Percentiles rank a stretch among this genome's conserved stretches.
Conservation (phyloP, 2,888 invertebrate species). For the Ellobium chinense region DNA sequence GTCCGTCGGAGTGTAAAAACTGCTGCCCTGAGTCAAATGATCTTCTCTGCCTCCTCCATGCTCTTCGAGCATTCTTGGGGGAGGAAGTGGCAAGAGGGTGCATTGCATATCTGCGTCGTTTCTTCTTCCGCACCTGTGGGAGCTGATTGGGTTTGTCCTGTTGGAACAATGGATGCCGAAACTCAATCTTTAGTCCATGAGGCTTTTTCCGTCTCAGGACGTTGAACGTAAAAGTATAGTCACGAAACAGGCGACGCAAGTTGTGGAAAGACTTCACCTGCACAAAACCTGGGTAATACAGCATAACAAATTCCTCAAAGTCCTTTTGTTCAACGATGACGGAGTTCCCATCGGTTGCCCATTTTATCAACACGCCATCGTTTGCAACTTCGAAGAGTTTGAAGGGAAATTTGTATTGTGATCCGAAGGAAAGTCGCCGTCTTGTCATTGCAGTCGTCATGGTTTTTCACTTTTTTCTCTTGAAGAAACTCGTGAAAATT, state of each 20-base stretch:
- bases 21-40: background rate
- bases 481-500: too few species aligned
- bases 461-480: too few species aligned
- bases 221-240: slow-evolving; percentile 73
- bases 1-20: too few species aligned
- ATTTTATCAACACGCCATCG: slow-evolving; percentile 65
- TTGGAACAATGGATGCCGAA: slow-evolving; percentile 66
- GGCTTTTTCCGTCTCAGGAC: slow-evolving; percentile 47
- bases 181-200: slow-evolving; percentile 58
- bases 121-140: slow-evolving; percentile 50
- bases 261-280: slow-evolving; percentile 73
- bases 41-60: background rate
- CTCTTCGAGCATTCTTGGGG: background rate
- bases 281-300: slow-evolving; percentile 72
- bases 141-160: slow-evolving; percentile 59
- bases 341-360: slow-evolving; percentile 64
- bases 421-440: slow-evolving; percentile 55
- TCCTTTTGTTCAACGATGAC: slow-evolving; percentile 58
- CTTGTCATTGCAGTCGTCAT: background rate
- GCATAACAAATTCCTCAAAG: slow-evolving; percentile 70
- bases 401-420: slow-evolving; percentile 67
- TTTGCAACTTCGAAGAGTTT: slow-evolving; percentile 68
- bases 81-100: slow-evolving; percentile 22
- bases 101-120: slow-evolving; percentile 12
- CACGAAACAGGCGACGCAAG: slow-evolving; percentile 72